Evolutionary conservation across 2,888 invertebrate species (phyloP).

Genomic region (Bruchidius siliquastri): DNA sequence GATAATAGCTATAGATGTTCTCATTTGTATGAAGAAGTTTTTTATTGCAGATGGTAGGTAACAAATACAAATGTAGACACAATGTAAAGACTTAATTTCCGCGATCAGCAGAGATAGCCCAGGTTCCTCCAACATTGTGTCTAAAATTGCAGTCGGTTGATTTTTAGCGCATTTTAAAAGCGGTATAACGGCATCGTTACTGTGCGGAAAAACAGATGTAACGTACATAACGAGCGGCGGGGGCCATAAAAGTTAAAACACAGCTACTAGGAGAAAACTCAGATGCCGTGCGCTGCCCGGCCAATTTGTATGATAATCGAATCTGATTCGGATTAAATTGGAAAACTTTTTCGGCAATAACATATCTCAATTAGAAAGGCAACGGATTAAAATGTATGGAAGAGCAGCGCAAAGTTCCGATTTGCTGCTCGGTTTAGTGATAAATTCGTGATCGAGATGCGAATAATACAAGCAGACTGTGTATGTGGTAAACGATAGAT

Average conservation of each 20-base stretch:
- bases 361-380: slow-evolving; percentile 27
- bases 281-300: not conserved
- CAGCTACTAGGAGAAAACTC: not conserved
- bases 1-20: too few species aligned
- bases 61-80: not conserved
- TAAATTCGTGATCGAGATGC: too few species aligned
- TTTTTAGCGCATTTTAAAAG: not conserved
- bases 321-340: slow-evolving; percentile 19
- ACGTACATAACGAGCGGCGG: not conserved
- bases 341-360: slow-evolving; percentile 18
- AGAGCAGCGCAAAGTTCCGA: not conserved
- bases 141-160: not conserved
- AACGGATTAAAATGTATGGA: slow-evolving; percentile 21
- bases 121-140: not conserved
- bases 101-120: not conserved
- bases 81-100: not conserved
- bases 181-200: not conserved
- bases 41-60: too few species aligned
- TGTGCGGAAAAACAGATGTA: not conserved
- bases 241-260: not conserved
- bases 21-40: too few species aligned
- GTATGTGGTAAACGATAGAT: too few species aligned
- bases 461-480: too few species aligned
- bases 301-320: slow-evolving; percentile 20
- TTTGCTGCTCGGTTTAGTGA: not conserved